phyloP scores from a whole-genome alignment of 1,140 invertebrate species.

The Archegozetes longisetosus region DNA sequence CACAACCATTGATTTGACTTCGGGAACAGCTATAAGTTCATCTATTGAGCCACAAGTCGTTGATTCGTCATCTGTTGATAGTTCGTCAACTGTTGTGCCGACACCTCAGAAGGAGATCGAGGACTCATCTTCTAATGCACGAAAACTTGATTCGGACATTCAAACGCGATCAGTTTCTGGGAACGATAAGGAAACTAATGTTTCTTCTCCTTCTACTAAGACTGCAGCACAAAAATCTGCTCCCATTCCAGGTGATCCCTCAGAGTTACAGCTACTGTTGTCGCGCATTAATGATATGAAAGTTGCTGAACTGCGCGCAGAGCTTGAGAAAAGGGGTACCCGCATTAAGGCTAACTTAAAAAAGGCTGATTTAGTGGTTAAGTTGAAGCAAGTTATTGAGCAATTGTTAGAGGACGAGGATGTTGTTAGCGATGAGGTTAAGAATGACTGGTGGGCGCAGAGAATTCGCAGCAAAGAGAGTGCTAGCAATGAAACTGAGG shows the following conservation, averaged over 20 bases:
- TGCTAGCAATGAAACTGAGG: background rate
- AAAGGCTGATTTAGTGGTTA: conserved; percentile 10
- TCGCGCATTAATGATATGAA: conserved; percentile 1
- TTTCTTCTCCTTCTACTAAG: background rate
- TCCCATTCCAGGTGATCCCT: background rate
- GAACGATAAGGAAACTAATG: too few relatives aligned
- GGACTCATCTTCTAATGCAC: background rate
- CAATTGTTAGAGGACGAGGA: background rate
- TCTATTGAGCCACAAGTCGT: background rate
- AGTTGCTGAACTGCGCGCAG: conserved; percentile 10
- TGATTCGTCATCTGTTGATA: background rate
- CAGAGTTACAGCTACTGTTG: background rate
- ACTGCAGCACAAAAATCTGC: background rate
- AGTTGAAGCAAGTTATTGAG: background rate
- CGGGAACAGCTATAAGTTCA: background rate
- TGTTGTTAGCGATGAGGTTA: background rate
- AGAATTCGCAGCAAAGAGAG: background rate
- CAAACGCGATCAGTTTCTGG: too few relatives aligned
- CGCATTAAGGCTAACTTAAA: background rate
- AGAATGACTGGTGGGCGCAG: background rate
- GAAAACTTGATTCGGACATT: background rate
- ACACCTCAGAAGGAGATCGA: background rate
- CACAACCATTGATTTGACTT: too few relatives aligned
- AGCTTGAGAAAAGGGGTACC: background rate
- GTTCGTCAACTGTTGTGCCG: too few relatives aligned